Evolutionary conservation across 2,888 invertebrate species (phyloP), one percentile per base, ranked within the genome.

Genomic region (Ganaspis brasiliensis): DNA sequence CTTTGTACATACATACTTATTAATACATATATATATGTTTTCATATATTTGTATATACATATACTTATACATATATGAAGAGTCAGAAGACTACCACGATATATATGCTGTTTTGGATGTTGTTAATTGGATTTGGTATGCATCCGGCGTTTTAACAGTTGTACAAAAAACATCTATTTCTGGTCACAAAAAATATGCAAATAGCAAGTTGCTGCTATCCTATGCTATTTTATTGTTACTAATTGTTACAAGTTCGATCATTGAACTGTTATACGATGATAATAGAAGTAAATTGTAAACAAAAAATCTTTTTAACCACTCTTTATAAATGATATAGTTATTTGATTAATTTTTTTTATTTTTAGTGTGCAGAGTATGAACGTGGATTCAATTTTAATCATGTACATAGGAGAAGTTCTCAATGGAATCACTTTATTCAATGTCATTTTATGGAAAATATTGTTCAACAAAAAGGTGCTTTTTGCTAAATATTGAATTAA

Each of bases 401-500:
- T 3, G 35, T 10, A n/a, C 10, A 55, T 31, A 55, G 24, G 10
- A 56, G 14, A 3, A 16, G 14, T 16, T 49, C 10, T 40, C n/a
- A 57, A 49, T 56, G 21, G 40, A 8, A n/a, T 57, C n/a, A 73
- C 21, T 24, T 31, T 73, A 19, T 70, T 76, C 6, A 72, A 76
- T 37, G 56, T 67, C 2, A 49, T 61, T 4, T 61, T 77, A 14
- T 37, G 73, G 37, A 73, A 74, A 71, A 77, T 77, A 31, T 10
- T 61, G 19, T 26, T 71, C 9, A 71, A 74, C 35, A 74, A 61
- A 35, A 59, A 35, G 71, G 77, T 77, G 31, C 2, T 2, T 31
- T 21, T 24, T 21, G 14, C 5, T 12, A 9, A n/a, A n/a, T n/a
- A n/a, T n/a, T n/a, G n/a, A n/a, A n/a, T n/a, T n/a, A n/a, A n/a